Percentiles rank a stretch among this genome's conserved stretches.
Conservation (phyloP, 2,797 vertebrate genomes). For the Lycodopsis pacificus region DNA sequence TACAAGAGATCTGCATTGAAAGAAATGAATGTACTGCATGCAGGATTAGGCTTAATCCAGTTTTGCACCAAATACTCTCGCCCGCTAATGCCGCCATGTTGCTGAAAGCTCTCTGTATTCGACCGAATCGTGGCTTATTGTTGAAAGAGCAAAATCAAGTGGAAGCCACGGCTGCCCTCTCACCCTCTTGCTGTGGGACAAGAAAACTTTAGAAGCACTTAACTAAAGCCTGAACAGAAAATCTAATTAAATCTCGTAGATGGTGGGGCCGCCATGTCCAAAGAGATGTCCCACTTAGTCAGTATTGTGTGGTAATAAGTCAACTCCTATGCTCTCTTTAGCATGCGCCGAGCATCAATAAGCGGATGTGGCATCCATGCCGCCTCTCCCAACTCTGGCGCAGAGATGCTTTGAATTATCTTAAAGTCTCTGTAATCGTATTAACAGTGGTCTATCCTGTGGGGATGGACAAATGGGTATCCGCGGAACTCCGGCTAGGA, state of each 20-base stretch:
- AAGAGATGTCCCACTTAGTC: constrained; percentile 81
- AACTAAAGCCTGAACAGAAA: constrained; percentile 76
- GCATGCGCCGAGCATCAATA: constrained; percentile 70
- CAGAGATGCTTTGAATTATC: constrained; percentile 81
- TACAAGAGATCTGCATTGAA: constrained; percentile 72
- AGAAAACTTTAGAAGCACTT: constrained; percentile 75
- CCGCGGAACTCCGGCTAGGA: constrained; percentile 48
- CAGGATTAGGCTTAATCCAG: constrained; percentile 79
- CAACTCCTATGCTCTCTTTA: constrained; percentile 73
- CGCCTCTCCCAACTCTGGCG: constrained; percentile 74
- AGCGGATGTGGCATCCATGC: constrained; percentile 78
- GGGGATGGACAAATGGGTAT: constrained; percentile 71
- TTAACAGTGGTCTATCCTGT: constrained; percentile 76
- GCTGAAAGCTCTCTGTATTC: constrained; percentile 52
- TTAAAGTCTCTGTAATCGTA: constrained; percentile 84
- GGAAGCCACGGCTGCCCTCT: constrained; percentile 71
- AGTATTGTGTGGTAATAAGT: constrained; percentile 83
- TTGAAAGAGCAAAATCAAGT: constrained; percentile 65
- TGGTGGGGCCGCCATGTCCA: constrained; percentile 78
- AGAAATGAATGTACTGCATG: constrained; percentile 62
- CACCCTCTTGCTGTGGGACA: constrained; percentile 66
- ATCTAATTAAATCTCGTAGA: constrained; percentile 84
- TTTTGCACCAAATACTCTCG: constrained; percentile 66
- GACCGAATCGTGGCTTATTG: constrained; percentile 62
- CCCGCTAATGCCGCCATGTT: constrained; percentile 62